phyloP scores from a whole-genome alignment of 2,113 vertebrate species.

The Aplodontia rufa region DNA sequence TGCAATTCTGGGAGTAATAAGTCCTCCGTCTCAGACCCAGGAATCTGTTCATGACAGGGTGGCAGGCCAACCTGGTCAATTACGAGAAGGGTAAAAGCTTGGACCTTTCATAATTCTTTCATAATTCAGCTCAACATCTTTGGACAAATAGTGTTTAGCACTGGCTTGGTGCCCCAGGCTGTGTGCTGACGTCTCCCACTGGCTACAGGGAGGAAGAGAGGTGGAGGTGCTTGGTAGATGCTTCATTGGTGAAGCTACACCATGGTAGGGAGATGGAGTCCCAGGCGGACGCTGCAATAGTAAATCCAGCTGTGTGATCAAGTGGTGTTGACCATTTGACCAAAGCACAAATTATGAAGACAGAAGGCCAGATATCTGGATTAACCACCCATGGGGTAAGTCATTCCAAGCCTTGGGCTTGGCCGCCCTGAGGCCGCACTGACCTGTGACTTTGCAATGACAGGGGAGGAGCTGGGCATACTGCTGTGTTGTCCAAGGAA shows the following conservation, averaged over 20 bases:
- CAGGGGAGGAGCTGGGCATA: no score
- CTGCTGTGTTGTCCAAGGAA: rapidly evolving
- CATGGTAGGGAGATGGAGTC: rapidly evolving
- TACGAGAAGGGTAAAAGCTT: not conserved
- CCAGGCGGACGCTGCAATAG: not conserved
- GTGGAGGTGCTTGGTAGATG: rapidly evolving
- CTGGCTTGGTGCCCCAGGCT: not conserved
- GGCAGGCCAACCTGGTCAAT: not conserved
- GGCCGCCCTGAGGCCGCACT: no score
- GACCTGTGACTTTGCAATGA: rapidly evolving
- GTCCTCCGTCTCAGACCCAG: not conserved
- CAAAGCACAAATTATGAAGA: not conserved
- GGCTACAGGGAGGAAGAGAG: not conserved
- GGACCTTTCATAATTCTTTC: not conserved
- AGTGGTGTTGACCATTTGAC: not conserved
- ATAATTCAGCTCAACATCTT: not conserved
- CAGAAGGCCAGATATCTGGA: not conserved
- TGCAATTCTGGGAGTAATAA: no score
- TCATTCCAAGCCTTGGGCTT: rapidly evolving
- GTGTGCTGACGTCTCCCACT: rapidly evolving
- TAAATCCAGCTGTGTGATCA: not conserved
- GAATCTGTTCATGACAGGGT: not conserved
- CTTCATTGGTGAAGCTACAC: rapidly evolving
- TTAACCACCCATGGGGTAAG: not conserved
- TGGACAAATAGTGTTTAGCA: not conserved